These are phyloP conservation scores for Arctia plantaginis DNA, from an alignment of 2,888 invertebrate species.

Conservation along the genomic window DNA sequence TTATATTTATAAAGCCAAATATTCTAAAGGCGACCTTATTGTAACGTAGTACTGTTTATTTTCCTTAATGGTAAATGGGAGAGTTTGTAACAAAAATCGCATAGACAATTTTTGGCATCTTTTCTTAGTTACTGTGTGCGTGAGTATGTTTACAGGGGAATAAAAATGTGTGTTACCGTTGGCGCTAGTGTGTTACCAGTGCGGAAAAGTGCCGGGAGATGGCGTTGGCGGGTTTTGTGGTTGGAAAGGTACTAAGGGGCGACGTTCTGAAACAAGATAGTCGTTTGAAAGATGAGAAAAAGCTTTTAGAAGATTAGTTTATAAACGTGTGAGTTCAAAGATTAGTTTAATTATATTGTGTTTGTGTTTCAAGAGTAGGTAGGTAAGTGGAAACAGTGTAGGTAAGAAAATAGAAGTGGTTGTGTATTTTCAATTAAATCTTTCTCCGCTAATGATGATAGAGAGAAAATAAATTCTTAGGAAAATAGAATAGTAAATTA, in stretches of 20 bases:
- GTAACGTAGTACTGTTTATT: background rate
- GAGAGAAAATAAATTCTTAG: background rate
- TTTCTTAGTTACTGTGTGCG: constrained; percentile 69
- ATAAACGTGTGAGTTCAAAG: constrained; percentile 41
- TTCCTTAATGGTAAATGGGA: constrained; percentile 28
- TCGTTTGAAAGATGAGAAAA: constrained; percentile 68
- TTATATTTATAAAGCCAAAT: constrained; percentile 28
- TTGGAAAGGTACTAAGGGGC: constrained; percentile 54
- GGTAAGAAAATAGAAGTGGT: background rate
- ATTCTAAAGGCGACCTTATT: constrained; percentile 41
- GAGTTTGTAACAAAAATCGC: constrained; percentile 49
- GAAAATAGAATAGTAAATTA: background rate
- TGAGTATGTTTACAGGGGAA: constrained; percentile 59
- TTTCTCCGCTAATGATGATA: background rate
- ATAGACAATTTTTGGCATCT: constrained; percentile 71
- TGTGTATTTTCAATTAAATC: background rate
- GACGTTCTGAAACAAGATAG: constrained; percentile 54
- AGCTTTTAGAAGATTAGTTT: constrained; percentile 68
- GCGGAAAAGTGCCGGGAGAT: constrained; percentile 65
- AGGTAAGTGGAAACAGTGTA: background rate
- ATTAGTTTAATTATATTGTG: constrained; percentile 51
- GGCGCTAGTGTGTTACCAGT: constrained; percentile 79
- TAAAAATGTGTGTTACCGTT: constrained; percentile 67
- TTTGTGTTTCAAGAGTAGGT: constrained; percentile 8
- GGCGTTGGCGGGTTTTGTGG: constrained; percentile 69